These are phyloP conservation scores for Drosophila melanica DNA, from an alignment of 1,140 invertebrate species.

Conservation along the genomic window DNA sequence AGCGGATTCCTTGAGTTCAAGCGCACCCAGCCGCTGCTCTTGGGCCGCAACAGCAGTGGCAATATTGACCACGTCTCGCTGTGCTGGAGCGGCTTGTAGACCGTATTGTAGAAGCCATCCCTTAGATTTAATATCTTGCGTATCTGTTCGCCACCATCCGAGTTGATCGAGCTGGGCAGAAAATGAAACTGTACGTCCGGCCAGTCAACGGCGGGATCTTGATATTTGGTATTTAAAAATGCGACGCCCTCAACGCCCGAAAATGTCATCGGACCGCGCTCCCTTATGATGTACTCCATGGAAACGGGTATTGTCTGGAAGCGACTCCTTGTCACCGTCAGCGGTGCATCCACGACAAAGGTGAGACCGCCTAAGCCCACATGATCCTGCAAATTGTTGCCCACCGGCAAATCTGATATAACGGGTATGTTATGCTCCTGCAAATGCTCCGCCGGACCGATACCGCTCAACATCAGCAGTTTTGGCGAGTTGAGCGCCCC, in stretches of 20 bases:
- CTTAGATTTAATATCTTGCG: slow-evolving; percentile 90
- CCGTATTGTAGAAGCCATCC: slow-evolving; percentile 92
- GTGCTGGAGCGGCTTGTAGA: slow-evolving; percentile 91
- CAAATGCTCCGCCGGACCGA: slow-evolving; percentile 92
- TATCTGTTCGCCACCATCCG: slow-evolving; percentile 91
- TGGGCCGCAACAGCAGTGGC: slow-evolving; percentile 91
- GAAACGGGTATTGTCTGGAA: slow-evolving; percentile 91
- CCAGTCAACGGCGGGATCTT: slow-evolving; percentile 89
- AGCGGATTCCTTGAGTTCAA: slow-evolving; percentile 91
- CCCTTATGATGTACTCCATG: slow-evolving; percentile 92
- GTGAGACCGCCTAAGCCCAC: slow-evolving; percentile 92
- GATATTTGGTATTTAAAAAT: slow-evolving; percentile 93
- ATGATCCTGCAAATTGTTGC: slow-evolving; percentile 90
- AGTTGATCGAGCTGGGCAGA: slow-evolving; percentile 91
- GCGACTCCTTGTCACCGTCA: slow-evolving; percentile 90
- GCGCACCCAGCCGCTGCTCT: slow-evolving; percentile 92
- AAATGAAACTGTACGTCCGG: slow-evolving; percentile 95
- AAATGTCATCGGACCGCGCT: slow-evolving; percentile 91
- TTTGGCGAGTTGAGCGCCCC: slow-evolving; percentile 93
- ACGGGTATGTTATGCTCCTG: slow-evolving; percentile 90
- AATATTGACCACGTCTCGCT: slow-evolving; percentile 93
- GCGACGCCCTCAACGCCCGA: slow-evolving; percentile 92
- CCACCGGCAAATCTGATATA: slow-evolving; percentile 90
- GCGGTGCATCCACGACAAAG: slow-evolving; percentile 91
- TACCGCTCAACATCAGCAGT: slow-evolving; percentile 94